A percentile compares a stretch with the other conserved stretches of the same genome.
phyloP scores from a whole-genome alignment of 2,797 vertebrate genomes.

The Thunnus albacares region DNA sequence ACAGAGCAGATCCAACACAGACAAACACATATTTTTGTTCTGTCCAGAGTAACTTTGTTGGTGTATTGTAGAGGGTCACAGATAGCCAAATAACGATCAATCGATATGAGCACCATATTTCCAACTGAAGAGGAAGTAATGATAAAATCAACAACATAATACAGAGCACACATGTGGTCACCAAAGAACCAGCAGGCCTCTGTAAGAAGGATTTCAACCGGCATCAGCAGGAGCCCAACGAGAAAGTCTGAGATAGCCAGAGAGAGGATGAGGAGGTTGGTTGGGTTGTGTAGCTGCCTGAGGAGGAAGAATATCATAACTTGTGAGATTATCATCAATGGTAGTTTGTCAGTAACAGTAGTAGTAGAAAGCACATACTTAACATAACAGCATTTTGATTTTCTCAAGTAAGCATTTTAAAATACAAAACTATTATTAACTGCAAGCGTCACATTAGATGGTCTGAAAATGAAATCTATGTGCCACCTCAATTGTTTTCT shows the following conservation, averaged over 20 bases:
- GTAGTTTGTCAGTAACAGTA: no score
- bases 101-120: conserved; percentile 59
- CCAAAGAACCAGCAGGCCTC: conserved; percentile 44
- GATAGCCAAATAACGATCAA: conserved; percentile 57
- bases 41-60: conserved; percentile 24
- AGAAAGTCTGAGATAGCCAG: conserved; percentile 52
- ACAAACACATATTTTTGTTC: background rate
- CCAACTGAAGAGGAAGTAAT: conserved; percentile 42
- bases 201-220: background rate
- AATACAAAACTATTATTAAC: background rate
- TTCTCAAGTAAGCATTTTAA: background rate
- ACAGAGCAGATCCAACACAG: conserved; percentile 25
- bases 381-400: background rate
- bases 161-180: conserved; percentile 37
- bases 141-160: conserved; percentile 16
- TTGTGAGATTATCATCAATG: background rate
- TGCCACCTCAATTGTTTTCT: background rate
- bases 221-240: conserved; percentile 14
- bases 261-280: conserved; percentile 60
- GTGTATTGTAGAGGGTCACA: conserved; percentile 47
- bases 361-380: no score
- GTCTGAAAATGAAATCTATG: background rate
- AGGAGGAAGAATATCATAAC: background rate
- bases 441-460: background rate
- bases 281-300: conserved; percentile 56